Percentiles rank a stretch among this genome's conserved stretches.
These are phyloP conservation scores for Phrynocephalus forsythii DNA, from an alignment of 2,797 vertebrate species.

Conservation along the genomic window DNA sequence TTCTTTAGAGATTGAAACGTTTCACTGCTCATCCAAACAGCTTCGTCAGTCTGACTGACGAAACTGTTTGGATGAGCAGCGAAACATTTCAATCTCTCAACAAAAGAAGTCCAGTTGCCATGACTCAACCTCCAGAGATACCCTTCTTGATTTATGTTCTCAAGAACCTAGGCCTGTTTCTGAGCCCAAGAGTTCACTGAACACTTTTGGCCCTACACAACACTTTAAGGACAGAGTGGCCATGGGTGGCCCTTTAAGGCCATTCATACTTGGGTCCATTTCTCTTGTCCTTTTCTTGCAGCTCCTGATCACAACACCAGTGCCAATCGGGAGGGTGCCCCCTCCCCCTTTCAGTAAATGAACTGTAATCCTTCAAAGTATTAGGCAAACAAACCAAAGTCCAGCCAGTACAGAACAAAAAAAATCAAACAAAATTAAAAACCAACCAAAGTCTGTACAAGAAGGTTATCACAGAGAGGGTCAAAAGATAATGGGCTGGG, in stretches of 20 bases:
- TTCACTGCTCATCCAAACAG: too few species aligned
- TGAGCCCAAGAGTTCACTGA: background rate
- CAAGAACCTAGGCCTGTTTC: background rate
- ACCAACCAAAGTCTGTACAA: background rate
- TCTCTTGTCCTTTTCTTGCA: background rate
- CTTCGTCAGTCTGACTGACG: too few species aligned
- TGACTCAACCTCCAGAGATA: too few species aligned
- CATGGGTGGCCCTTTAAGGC: too few species aligned
- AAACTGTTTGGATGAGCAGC: too few species aligned
- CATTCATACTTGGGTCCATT: too few species aligned
- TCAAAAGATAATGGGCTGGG: background rate
- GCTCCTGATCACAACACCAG: too few species aligned
- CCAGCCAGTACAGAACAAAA: background rate
- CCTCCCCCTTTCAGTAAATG: background rate
- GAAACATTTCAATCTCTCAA: too few species aligned
- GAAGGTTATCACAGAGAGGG: background rate
- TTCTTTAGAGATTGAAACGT: too few species aligned
- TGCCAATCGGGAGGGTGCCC: background rate
- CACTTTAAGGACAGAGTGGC: too few species aligned
- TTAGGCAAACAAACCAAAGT: conserved; percentile 26
- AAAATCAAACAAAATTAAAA: background rate
- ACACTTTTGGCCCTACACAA: too few species aligned
- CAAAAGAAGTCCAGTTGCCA: too few species aligned
- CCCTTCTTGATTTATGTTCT: background rate
- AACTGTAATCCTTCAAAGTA: background rate